Base-by-base conservation (phyloP, 2,113 vertebrate species). In the Cyphomyrus discorhynchus region DNA sequence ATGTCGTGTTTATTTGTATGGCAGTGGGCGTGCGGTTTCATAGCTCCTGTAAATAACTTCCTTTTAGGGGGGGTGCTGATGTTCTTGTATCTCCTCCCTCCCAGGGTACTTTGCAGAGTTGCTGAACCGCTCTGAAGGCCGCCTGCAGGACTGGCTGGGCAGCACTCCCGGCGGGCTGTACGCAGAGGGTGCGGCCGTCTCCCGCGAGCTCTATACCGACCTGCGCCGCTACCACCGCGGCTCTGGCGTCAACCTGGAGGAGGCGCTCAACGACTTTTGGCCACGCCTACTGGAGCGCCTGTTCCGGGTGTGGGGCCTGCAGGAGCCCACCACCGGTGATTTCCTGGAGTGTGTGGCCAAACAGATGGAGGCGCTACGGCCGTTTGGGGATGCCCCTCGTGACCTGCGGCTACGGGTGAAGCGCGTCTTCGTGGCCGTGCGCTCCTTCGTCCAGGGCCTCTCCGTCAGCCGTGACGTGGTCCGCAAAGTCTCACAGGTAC, bases 261-360 rank as follows among this genome's bases (percentile, higher is more conserved):
- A 98, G 90, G 97, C 96, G 0, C 95, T 99, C 91, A 95, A 97
- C 0, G 98, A 98, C 88, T 98, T 99, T 95, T 99, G 98, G 98
- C 96, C 96, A 24, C 96, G 93, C 39, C 95, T 98, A 77, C 94
- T 98, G 89, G 98, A 99, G 94, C 95, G 96, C 46, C 96, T 97
- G 10, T 97, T 99, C 94, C 96, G 96, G 92, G 92, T 95, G 89
- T 89, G 96, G 90, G 95, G 96, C 74, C 92, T 95, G 0, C 96
- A 96, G 90, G 95, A 95, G 89, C 94, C 90, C 89, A 94, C 97
- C 86, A 95, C 97, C 0, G 97, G 98, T 0, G 98, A 98, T 91
- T 98, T 97, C 94, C 93, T 98, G 92, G 98, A 99, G 94, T 99
- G 98, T 92, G 96, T 97, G 93, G 96, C 96, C 89, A 98, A 98